phyloP scores from a whole-genome alignment of 1,140 invertebrate genomes.

The Microplitis mediator region DNA sequence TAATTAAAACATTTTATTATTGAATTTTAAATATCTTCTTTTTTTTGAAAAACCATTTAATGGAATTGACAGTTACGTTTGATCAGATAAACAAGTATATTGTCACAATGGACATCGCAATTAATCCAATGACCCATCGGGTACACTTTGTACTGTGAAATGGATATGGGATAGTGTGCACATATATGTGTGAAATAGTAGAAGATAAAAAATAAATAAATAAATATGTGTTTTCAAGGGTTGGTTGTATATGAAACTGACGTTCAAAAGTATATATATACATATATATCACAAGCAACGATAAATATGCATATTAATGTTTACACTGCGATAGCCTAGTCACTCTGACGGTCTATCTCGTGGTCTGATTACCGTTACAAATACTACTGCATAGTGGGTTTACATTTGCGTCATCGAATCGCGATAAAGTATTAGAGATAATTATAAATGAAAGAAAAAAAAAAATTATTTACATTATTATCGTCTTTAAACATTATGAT shows the following conservation, averaged over 20 bases:
- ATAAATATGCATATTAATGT: slow-evolving; percentile 27
- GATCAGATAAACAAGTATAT: neutral
- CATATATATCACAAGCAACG: neutral
- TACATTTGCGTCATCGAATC: neutral
- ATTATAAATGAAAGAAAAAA: neutral
- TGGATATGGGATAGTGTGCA: neutral
- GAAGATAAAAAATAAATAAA: slow-evolving; percentile 11
- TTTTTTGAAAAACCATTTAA: neutral
- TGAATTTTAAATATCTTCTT: neutral
- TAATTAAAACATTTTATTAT: no score
- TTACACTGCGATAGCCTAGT: slow-evolving; percentile 16
- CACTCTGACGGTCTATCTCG: slow-evolving; percentile 13
- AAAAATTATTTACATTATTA: neutral
- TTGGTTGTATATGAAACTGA: neutral
- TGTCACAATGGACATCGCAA: neutral
- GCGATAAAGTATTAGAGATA: neutral
- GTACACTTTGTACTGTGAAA: neutral
- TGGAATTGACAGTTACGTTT: neutral
- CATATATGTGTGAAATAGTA: neutral
- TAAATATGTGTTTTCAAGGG: neutral
- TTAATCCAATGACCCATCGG: neutral
- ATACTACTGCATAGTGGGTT: neutral
- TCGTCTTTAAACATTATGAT: neutral
- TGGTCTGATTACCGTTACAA: neutral
- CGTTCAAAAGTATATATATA: slow-evolving; percentile 1